These are phyloP conservation scores for Volucella inanis DNA, from an alignment of 2,888 invertebrate species.

Conservation along the genomic window DNA sequence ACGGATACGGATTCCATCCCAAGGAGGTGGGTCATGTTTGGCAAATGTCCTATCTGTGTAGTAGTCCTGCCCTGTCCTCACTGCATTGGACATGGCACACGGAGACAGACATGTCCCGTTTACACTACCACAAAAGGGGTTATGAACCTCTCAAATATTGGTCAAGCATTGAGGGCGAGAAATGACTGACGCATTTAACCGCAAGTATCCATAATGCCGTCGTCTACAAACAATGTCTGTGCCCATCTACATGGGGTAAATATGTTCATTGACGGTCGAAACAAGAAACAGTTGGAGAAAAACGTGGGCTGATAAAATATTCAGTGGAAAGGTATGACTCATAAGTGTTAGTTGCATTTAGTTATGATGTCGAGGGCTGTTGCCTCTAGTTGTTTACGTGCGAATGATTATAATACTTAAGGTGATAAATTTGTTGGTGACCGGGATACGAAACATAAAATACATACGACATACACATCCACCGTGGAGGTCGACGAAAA, in stretches of 20 bases:
- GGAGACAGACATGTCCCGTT: constrained; percentile 13
- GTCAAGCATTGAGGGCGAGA: constrained; percentile 46
- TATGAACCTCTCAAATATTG: constrained; percentile 68
- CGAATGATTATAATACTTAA: constrained; percentile 54
- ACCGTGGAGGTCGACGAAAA: background rate
- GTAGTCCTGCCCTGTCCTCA: background rate
- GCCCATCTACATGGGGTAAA: background rate
- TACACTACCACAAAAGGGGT: constrained; percentile 54
- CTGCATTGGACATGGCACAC: background rate
- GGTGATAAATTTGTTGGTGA: constrained; percentile 51
- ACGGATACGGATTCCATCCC: too few species aligned
- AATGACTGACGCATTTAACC: constrained; percentile 35
- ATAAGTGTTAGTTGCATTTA: constrained; percentile 54
- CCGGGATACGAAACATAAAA: too few species aligned
- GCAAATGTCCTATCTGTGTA: background rate
- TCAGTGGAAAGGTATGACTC: constrained; percentile 40
- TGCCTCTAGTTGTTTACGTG: constrained; percentile 55
- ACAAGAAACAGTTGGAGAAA: constrained; percentile 4
- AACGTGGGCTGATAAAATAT: constrained; percentile 49
- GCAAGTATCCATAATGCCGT: constrained; percentile 12
- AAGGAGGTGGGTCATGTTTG: constrained; percentile 17
- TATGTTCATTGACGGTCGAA: constrained; percentile 21
- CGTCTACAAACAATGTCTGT: background rate
- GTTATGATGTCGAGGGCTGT: constrained; percentile 38
- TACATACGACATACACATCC: background rate